Evolutionary conservation across 2,113 vertebrate genomes (phyloP).

Genomic region (Clarias magur): DNA sequence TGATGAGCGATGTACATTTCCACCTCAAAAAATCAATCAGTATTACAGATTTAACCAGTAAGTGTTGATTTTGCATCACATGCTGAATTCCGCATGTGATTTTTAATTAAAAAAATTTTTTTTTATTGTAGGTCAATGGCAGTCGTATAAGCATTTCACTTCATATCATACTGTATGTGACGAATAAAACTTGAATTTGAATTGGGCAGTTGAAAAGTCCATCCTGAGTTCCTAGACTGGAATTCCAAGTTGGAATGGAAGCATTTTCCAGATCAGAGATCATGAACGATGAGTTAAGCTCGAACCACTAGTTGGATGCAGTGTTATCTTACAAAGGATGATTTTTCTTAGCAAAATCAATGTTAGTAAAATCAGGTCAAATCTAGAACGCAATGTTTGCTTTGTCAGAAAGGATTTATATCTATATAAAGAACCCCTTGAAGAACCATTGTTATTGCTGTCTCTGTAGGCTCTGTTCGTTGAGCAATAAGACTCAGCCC

Average conservation of each 20-base stretch:
- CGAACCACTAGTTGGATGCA: not conserved
- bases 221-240: not conserved
- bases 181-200: too few species aligned
- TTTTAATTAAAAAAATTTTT: too few species aligned
- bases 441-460: not conserved
- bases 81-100: too few species aligned
- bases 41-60: not conserved
- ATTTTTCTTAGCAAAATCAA: not conserved
- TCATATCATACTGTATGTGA: too few species aligned
- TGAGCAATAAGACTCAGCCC: not conserved
- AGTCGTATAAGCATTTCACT: too few species aligned
- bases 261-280: not conserved
- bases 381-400: not conserved
- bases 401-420: not conserved
- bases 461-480: not conserved
- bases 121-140: too few species aligned
- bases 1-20: too few species aligned
- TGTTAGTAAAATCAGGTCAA: not conserved
- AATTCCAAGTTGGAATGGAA: not conserved
- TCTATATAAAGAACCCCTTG: not conserved
- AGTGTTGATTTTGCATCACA: not conserved
- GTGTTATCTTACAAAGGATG: not conserved
- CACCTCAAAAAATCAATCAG: too few species aligned
- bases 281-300: not conserved
- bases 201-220: not conserved